Conservation (phyloP, 2,797 vertebrate species). For the Enteromius thamalakanensis region DNA sequence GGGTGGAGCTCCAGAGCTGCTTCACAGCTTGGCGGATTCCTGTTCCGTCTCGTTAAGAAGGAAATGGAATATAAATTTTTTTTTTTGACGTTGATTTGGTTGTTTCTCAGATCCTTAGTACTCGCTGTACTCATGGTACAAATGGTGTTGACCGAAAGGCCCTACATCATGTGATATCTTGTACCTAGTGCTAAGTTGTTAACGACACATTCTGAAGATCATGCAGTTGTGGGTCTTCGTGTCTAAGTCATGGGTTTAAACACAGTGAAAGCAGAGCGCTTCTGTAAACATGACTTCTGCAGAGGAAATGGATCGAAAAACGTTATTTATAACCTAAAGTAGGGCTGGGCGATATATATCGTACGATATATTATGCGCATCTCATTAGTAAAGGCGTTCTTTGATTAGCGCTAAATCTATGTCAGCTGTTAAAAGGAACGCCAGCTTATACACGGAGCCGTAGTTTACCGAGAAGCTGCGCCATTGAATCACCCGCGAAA, state of each 20-base stretch:
- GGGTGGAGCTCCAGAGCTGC: constrained; percentile 2
- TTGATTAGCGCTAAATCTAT: no score
- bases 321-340: neutral
- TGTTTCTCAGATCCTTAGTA: neutral
- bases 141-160: neutral
- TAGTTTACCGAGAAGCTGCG: no score
- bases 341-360: no score
- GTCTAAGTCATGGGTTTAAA: neutral
- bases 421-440: no score
- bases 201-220: neutral
- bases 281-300: neutral
- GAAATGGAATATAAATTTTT: neutral
- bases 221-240: neutral
- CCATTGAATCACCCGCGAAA: no score
- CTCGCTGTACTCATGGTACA: neutral
- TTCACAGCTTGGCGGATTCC: constrained; percentile 16
- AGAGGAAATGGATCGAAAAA: neutral
- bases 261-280: neutral
- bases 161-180: neutral
- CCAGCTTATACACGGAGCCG: no score
- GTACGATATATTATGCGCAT: no score
- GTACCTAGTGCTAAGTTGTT: neutral
- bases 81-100: neutral
- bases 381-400: no score
- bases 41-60: neutral